Evolutionary conservation across 2,797 vertebrate species (phyloP).

Genomic region (Crotalus adamanteus): DNA sequence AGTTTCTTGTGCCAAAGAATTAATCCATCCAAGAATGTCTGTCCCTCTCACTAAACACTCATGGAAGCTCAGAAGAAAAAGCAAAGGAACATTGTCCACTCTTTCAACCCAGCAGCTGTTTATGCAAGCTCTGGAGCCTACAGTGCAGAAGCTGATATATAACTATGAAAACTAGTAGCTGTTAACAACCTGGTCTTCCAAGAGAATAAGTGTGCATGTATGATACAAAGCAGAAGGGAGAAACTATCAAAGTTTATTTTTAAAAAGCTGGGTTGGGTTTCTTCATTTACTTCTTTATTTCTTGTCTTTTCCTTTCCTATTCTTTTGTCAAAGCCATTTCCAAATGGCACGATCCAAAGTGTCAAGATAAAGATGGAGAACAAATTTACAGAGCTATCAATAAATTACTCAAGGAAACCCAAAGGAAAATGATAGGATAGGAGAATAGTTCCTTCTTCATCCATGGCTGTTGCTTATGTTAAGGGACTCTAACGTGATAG

Average conservation of each 20-base stretch:
- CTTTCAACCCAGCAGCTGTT: too few relatives aligned
- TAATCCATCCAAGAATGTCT: background rate
- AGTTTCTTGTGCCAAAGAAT: background rate
- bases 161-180: too few relatives aligned
- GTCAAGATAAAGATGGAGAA: background rate
- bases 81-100: too few relatives aligned
- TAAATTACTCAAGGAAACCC: background rate
- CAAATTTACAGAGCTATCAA: background rate
- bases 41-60: background rate
- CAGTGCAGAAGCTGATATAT: too few relatives aligned
- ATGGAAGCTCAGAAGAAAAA: too few relatives aligned
- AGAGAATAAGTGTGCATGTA: too few relatives aligned
- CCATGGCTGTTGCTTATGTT: background rate
- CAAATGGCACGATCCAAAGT: background rate
- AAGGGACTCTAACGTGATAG: background rate
- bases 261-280: background rate
- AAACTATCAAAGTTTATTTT: background rate
- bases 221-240: background rate
- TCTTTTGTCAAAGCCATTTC: background rate
- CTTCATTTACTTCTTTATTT: background rate
- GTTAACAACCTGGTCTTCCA: too few relatives aligned
- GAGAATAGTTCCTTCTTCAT: background rate
- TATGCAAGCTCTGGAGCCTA: too few relatives aligned
- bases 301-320: too few relatives aligned
- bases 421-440: rapidly evolving